Base-by-base conservation (phyloP, 2,888 invertebrate species). In the Polydrusus pterygomalis region DNA sequence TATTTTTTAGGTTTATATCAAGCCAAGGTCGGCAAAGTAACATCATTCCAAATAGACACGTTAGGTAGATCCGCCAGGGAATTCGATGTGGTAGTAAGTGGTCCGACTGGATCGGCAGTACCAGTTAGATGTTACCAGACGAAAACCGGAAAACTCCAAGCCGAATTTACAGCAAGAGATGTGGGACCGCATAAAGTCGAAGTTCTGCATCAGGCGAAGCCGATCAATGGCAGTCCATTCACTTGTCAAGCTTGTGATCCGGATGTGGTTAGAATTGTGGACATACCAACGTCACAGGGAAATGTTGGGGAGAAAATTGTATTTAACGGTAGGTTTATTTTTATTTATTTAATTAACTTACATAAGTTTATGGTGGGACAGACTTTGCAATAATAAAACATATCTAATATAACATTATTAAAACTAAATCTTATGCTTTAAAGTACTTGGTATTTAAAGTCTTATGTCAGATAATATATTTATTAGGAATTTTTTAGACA, bases 231-330 rank as follows among this genome's bases (percentile, higher is more conserved):
- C 65, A 97, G 97, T 82, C 99, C 99, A 0, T 99, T 96, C 88
- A 94, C 93, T 70, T 97, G 98, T 85, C 95, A 97, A 85, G 95
- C 97, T 0, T 97, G 94, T 85, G 97, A 98, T 87, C 92, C 96
- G 0, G 93, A 93, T 82, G 93, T 93, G 88, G 94, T 97, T 0
- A 91, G 92, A 75, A 89, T 97, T 51, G 92, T 95, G 69, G 94
- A 95, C 77, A 89, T 95, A 71, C 94, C 93, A 56, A 93, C 92
- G 80, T 93, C 92, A 64, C 93, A 92, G 77, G 91, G 96, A 75
- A 93, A 94, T 38, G 92, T 96, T 30, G 95, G 96, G 82, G 96
- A 96, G 84, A 93, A 93, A 67, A 93, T 96, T 74, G 92, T 92
- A 70, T 94, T 96, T 81, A 93, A 94, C 89, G 90, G 95, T 95